Evolutionary conservation across 2,888 invertebrate species (phyloP), one percentile per base, ranked within the genome.

Genomic region (Drosophila setosimentum): DNA sequence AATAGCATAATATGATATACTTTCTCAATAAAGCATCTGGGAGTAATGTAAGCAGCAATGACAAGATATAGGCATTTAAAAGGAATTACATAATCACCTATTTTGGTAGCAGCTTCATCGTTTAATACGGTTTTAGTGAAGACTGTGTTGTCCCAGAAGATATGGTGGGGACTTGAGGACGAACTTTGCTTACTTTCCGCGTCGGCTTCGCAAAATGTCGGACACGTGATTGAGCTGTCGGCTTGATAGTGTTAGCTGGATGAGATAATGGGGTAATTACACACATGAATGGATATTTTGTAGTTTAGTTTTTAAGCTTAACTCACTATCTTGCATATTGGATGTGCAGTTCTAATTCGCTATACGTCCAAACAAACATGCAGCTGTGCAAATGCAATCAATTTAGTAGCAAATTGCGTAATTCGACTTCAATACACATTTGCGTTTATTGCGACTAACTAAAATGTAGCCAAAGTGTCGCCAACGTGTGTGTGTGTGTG

Each of bases 361-460:
- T 13, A 3, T 32, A 42, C 48, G 37, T 55, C 27, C 68, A 37
- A 30, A 50, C 67, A 62, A 61, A 71, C 62, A 61, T 73, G 79
- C 80, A 69, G 76, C 80, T 80, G 78, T 88, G 75, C 83, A 88
- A 85, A 84, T 86, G 80, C 83, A 89, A 88, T 86, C 83, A 89
- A 89, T 87, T 87, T 83, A 82, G 83, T 80, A 83, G 87, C 84
- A 88, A 82, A 86, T 83, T 82, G 82, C 78, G 86, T 87, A 85
- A 87, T 91, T 89, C 87, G 82, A 86, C 85, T 86, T 84, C 80
- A 82, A 83, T 78, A 74, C 78, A 78, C 76, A 83, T 88, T 86
- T 88, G 80, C 77, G 73, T 66, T 70, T 66, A 57, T 72, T 86
- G 75, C 66, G 74, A 66, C 78, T 82, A 86, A 78, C 78, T 82